Conservation (phyloP, 1,140 invertebrate species). For the Pseudobourletiella spinata region DNA sequence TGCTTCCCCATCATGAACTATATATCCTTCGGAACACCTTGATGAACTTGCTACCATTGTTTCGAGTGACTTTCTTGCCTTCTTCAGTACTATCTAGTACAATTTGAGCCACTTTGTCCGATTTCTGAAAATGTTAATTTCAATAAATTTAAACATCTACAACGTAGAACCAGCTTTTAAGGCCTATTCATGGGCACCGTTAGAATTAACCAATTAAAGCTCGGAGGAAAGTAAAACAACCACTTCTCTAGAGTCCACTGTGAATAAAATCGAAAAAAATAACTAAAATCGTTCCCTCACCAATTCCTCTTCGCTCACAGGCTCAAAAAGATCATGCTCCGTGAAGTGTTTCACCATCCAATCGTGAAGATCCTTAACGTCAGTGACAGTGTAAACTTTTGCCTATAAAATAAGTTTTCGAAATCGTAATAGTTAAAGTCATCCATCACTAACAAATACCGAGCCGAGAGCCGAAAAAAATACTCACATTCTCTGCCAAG, state of each 20-base stretch:
- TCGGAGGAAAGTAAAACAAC: too few relatives aligned
- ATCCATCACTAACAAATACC: too few relatives aligned
- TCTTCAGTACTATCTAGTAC: slow-evolving; percentile 92
- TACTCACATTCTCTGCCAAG: slow-evolving; percentile 47
- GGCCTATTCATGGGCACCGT: too few relatives aligned
- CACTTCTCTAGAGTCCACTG: too few relatives aligned
- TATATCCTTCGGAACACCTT: slow-evolving; percentile 77
- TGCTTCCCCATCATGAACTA: too few relatives aligned
- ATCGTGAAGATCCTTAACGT: slow-evolving; percentile 92
- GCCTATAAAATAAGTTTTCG: slow-evolving; percentile 64
- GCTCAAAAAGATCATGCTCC: slow-evolving; percentile 82
- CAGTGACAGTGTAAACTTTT: slow-evolving; percentile 91
- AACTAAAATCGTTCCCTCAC: slow-evolving; percentile 43
- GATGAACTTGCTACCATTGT: slow-evolving; percentile 85
- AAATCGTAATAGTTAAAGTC: too few relatives aligned
- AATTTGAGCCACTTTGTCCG: slow-evolving; percentile 77
- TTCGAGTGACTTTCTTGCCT: slow-evolving; percentile 94
- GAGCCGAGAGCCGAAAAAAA: too few relatives aligned
- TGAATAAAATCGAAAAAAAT: too few relatives aligned
- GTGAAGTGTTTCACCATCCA: slow-evolving; percentile 94
- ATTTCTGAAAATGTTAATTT: slow-evolving; percentile 58
- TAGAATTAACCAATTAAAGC: too few relatives aligned
- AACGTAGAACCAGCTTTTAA: too few relatives aligned
- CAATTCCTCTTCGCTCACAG: slow-evolving; percentile 61
- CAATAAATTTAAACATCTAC: too few relatives aligned